Evolutionary conservation across 2,113 vertebrate species (phyloP).

Genomic region (Nettapus auritus): DNA sequence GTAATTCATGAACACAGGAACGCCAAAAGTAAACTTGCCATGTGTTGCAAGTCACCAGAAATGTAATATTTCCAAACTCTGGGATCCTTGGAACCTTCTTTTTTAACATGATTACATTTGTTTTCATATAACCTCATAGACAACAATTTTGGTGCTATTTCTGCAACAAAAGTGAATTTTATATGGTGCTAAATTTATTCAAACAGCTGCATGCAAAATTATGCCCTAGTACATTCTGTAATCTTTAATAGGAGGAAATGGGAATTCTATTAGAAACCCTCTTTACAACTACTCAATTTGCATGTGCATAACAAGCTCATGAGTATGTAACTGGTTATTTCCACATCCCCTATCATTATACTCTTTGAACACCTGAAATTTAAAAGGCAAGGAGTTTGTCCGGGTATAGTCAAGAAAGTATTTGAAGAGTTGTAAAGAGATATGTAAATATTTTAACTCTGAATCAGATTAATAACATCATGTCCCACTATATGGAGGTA

Average conservation of each 20-base stretch:
- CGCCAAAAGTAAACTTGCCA: background rate
- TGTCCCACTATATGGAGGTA: background rate
- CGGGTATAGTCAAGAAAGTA: background rate
- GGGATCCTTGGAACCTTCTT: background rate
- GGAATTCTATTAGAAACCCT: slow-evolving; percentile 12
- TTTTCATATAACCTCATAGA: background rate
- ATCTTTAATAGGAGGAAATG: background rate
- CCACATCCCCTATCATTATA: background rate
- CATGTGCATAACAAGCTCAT: background rate
- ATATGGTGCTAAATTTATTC: slow-evolving; percentile 27
- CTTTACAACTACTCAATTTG: background rate
- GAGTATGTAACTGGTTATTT: background rate
- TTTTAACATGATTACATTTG: background rate
- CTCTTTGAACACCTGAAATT: background rate
- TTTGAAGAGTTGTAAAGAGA: background rate
- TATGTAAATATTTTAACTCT: background rate
- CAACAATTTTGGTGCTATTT: background rate
- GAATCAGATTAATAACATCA: background rate
- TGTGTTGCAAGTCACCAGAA: background rate
- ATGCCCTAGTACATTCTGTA: slow-evolving; percentile 2
- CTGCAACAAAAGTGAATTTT: slow-evolving; percentile 1
- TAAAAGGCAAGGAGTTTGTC: background rate
- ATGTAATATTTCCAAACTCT: background rate
- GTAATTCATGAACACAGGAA: background rate
- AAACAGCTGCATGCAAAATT: slow-evolving; percentile 18